phyloP scores from a whole-genome alignment of 1,140 invertebrate species.

The Hyphantria cunea region DNA sequence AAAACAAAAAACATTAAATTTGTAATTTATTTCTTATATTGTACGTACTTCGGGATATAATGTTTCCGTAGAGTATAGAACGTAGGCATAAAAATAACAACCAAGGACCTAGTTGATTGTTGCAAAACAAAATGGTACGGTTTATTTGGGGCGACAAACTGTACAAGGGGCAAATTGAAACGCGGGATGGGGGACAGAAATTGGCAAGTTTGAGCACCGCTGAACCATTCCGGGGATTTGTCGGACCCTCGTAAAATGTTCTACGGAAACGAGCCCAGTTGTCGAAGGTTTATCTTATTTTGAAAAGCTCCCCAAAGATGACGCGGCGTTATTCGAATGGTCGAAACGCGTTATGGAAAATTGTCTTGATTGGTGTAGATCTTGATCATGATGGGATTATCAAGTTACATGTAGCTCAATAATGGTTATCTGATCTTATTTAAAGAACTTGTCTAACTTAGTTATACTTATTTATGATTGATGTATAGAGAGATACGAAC shows the following conservation, averaged over 20 bases:
- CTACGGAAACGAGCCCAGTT: constrained; percentile 40
- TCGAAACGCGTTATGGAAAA: constrained; percentile 31
- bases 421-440: constrained; percentile 31
- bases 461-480: too few relatives aligned
- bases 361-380: constrained; percentile 25
- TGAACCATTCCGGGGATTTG: constrained; percentile 51
- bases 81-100: constrained; percentile 44
- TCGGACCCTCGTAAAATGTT: constrained; percentile 55
- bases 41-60: constrained; percentile 11
- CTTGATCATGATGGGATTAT: too few relatives aligned
- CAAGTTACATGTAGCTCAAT: constrained; percentile 28
- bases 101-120: constrained; percentile 33
- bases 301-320: constrained; percentile 45
- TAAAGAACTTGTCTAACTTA: too few relatives aligned
- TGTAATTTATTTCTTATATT: constrained; percentile 14
- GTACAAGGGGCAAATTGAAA: constrained; percentile 55
- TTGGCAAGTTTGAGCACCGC: constrained; percentile 49
- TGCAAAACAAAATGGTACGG: constrained; percentile 49
- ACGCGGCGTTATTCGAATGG: constrained; percentile 33
- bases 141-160: constrained; percentile 42
- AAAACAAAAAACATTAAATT: not conserved
- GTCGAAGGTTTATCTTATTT: constrained; percentile 50
- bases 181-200: constrained; percentile 44
- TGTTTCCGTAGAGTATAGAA: constrained; percentile 30
- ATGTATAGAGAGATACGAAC: too few relatives aligned